phyloP scores from a whole-genome alignment of 2,113 vertebrate species.

The Mellivora capensis region DNA sequence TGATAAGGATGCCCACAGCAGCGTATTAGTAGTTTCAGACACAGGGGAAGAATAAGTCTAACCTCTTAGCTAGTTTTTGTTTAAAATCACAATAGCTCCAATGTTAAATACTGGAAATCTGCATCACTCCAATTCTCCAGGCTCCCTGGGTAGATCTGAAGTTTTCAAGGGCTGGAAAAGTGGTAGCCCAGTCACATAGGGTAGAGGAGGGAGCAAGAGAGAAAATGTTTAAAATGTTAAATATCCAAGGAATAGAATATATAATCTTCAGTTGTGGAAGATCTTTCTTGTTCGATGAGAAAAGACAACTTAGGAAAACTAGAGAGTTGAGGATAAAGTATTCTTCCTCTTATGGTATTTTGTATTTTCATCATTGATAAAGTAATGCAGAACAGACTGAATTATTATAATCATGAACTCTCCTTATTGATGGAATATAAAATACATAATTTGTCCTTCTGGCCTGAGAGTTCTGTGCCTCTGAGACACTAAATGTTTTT shows the following conservation, averaged over 20 bases:
- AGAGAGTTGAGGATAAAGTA: background rate
- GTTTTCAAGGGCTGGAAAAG: background rate
- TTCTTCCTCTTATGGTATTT: background rate
- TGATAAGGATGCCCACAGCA: background rate
- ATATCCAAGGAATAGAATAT: background rate
- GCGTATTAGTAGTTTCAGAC: background rate
- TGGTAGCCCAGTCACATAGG: background rate
- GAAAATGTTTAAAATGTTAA: background rate
- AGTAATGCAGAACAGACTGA: conserved; percentile 17
- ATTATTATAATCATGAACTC: background rate
- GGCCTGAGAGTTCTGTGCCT: background rate
- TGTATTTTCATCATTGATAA: background rate
- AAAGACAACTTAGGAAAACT: conserved; percentile 19
- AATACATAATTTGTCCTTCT: conserved; percentile 28
- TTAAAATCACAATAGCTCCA: background rate
- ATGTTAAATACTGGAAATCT: background rate
- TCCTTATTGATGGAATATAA: conserved; percentile 47
- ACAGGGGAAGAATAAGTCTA: background rate
- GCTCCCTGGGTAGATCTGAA: background rate
- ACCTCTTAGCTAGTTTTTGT: background rate
- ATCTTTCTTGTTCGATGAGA: background rate
- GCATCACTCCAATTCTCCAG: background rate
- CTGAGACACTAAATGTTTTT: conserved; percentile 13
- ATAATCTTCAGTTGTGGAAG: background rate
- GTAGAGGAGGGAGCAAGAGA: background rate